phyloP scores from a whole-genome alignment of 2,113 vertebrate species.

The Cyprinodon variegatus region DNA sequence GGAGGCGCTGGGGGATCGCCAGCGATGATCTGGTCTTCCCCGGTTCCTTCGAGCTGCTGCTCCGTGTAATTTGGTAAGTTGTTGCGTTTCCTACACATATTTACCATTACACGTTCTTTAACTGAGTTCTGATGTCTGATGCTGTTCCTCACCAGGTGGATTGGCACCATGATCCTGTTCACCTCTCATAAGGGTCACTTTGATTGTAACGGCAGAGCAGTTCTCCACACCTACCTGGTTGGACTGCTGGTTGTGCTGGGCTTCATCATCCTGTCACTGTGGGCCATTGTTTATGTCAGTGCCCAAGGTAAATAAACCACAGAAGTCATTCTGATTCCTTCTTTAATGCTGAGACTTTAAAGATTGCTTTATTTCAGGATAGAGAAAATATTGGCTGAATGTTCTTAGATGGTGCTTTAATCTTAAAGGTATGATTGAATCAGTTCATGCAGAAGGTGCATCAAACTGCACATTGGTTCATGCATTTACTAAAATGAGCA shows the following conservation, averaged over 20 bases:
- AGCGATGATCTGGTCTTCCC: slow-evolving; percentile 97
- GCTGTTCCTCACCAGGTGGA: slow-evolving; percentile 82
- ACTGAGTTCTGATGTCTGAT: neutral
- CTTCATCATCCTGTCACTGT: slow-evolving; percentile 83
- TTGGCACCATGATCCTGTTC: slow-evolving; percentile 87
- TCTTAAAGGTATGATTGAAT: too few relatives aligned
- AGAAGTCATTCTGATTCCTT: too few relatives aligned
- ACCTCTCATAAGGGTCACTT: slow-evolving; percentile 82
- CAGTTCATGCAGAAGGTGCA: too few relatives aligned
- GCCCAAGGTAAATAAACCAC: slow-evolving; percentile 86
- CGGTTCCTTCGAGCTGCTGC: slow-evolving; percentile 85
- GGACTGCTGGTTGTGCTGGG: slow-evolving; percentile 87
- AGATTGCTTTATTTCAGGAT: too few relatives aligned
- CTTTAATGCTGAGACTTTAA: too few relatives aligned
- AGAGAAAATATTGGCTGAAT: too few relatives aligned
- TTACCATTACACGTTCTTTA: too few relatives aligned
- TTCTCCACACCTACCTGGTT: slow-evolving; percentile 88
- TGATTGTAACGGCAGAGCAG: slow-evolving; percentile 80
- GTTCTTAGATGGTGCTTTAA: too few relatives aligned
- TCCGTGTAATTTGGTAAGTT: slow-evolving; percentile 87
- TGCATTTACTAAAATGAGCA: too few relatives aligned
- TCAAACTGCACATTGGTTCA: too few relatives aligned
- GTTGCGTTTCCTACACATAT: neutral
- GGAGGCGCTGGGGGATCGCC: slow-evolving; percentile 92
- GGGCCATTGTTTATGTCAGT: slow-evolving; percentile 88